phyloP scores from a whole-genome alignment of 2,888 invertebrate species.

The Autographa gamma region DNA sequence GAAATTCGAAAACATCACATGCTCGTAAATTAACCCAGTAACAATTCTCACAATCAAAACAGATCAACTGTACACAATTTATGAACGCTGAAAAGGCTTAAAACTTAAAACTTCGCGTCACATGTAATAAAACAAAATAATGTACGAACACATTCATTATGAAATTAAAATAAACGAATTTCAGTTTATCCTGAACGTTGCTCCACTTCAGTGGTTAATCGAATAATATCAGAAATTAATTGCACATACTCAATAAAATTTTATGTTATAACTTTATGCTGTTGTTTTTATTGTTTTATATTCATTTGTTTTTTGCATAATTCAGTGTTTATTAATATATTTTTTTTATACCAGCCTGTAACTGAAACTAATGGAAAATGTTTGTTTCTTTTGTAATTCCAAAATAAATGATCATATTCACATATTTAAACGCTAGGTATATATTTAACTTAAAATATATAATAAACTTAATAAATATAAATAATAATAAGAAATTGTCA shows the following conservation, averaged over 20 bases:
- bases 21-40: neutral
- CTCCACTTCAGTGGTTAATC: neutral
- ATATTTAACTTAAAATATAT: too few relatives aligned
- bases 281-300: neutral
- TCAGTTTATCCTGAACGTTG: neutral
- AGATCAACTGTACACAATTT: neutral
- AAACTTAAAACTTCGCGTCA: neutral
- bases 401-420: too few relatives aligned
- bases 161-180: neutral
- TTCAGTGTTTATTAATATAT: too few relatives aligned
- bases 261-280: neutral
- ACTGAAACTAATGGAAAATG: too few relatives aligned
- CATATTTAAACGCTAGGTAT: too few relatives aligned
- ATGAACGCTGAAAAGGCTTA: constrained; percentile 1
- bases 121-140: neutral
- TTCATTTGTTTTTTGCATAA: neutral
- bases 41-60: neutral
- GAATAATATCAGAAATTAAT: constrained; percentile 6
- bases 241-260: neutral
- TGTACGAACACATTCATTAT: neutral
- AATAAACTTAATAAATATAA: too few relatives aligned
- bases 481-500: too few relatives aligned
- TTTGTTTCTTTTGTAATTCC: too few relatives aligned
- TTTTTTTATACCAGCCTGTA: too few relatives aligned
- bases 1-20: neutral